These are phyloP conservation scores for Actinostola sp. DNA, from an alignment of 92 coral and sea anemone species.

Conservation along the genomic window DNA sequence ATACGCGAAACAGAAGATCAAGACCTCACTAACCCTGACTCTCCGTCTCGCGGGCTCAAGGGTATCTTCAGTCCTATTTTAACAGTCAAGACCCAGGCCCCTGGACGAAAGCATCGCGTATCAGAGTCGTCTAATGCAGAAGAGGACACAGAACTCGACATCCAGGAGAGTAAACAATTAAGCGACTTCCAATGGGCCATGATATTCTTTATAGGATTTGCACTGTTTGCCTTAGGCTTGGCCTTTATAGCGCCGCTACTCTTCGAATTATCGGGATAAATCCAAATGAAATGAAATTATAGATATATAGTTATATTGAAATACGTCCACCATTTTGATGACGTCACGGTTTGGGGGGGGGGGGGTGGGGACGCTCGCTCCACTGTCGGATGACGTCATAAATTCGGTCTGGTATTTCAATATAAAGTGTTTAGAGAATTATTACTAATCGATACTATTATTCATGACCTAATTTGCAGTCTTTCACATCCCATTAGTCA, in stretches of 20 bases:
- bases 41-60: conserved; percentile 72
- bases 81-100: conserved; percentile 64
- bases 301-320: neutral
- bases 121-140: conserved; percentile 55
- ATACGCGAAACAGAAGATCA: conserved; percentile 60
- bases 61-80: conserved; percentile 73
- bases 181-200: conserved; percentile 93
- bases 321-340: neutral
- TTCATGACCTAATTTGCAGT: no score
- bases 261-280: conserved; percentile 46
- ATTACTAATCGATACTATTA: neutral
- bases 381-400: neutral
- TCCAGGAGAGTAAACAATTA: conserved; percentile 51
- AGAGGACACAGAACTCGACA: conserved; percentile 23
- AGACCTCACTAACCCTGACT: conserved; percentile 35
- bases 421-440: neutral
- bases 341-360: neutral
- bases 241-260: conserved; percentile 71
- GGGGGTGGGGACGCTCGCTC: neutral
- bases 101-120: conserved; percentile 53
- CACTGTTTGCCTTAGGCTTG: conserved; percentile 64
- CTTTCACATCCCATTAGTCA: no score
- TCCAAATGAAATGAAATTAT: neutral
- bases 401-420: no score
- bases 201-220: conserved; percentile 82